Conservation (phyloP, 2,888 invertebrate species). For the Oxyteleia sp. region DNA sequence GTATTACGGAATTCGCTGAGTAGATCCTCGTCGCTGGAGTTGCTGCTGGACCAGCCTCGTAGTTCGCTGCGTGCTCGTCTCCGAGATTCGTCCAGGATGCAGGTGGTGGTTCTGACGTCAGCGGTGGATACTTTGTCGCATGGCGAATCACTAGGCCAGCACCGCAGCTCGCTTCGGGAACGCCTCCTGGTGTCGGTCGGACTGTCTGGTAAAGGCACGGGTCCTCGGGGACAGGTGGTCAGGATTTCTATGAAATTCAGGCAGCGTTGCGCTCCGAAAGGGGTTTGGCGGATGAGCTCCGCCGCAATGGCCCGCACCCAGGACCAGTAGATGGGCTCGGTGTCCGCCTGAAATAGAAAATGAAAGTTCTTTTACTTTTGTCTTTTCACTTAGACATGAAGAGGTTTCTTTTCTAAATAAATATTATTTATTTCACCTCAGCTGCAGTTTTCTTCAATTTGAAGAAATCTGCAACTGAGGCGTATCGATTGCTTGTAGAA, state of each 20-base stretch:
- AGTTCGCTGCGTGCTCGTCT: slow-evolving; percentile 84
- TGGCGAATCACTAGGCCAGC: slow-evolving; percentile 80
- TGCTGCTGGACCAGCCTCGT: slow-evolving; percentile 85
- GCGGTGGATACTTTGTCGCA: slow-evolving; percentile 18
- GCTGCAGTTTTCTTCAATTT: no score
- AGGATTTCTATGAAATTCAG: slow-evolving; percentile 92
- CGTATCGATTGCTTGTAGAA: no score
- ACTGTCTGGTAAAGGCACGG: slow-evolving; percentile 88
- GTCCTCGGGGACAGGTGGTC: slow-evolving; percentile 89
- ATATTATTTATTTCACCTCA: no score
- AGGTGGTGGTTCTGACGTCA: slow-evolving; percentile 45
- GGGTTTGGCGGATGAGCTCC: slow-evolving; percentile 92
- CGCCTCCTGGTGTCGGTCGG: slow-evolving; percentile 85
- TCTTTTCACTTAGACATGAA: no score
- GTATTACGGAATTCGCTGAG: slow-evolving; percentile 78
- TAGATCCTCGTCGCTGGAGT: slow-evolving; percentile 86
- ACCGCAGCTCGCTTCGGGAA: slow-evolving; percentile 85
- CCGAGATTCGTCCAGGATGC: slow-evolving; percentile 81
- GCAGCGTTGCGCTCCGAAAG: slow-evolving; percentile 89
- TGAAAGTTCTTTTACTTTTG: no score
- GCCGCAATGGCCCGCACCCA: slow-evolving; percentile 93
- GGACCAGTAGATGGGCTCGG: slow-evolving; percentile 91
- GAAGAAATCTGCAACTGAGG: no score
- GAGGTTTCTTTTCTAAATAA: no score
- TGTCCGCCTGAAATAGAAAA: slow-evolving; percentile 90